These are phyloP conservation scores for Apamea sordens DNA, from an alignment of 2,888 invertebrate genomes.

Conservation along the genomic window DNA sequence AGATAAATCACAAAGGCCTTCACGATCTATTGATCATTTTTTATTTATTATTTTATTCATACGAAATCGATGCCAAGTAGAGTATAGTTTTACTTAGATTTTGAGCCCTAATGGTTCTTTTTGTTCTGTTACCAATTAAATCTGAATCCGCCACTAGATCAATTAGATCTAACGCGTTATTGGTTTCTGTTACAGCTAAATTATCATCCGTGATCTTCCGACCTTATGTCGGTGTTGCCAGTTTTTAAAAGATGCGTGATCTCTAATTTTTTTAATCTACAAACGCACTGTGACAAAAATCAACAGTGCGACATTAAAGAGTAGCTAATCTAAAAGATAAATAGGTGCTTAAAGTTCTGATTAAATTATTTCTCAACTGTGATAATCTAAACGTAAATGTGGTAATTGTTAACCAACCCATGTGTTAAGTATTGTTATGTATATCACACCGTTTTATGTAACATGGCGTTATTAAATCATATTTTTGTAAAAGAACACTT, in stretches of 20 bases:
- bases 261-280: slow-evolving; percentile 12
- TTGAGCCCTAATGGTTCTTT: background rate
- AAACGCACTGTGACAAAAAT: slow-evolving; percentile 36
- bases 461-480: slow-evolving; percentile 69
- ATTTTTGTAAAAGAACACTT: slow-evolving; percentile 66
- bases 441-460: slow-evolving; percentile 46
- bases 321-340: slow-evolving; percentile 29
- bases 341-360: slow-evolving; percentile 50
- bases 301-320: slow-evolving; percentile 24
- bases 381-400: slow-evolving; percentile 60
- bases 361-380: slow-evolving; percentile 59
- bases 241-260: background rate
- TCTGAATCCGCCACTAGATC: slow-evolving; percentile 48
- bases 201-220: slow-evolving; percentile 11
- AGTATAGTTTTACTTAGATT: background rate
- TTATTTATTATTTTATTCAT: background rate
- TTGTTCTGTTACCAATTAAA: background rate
- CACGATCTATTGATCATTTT: slow-evolving; percentile 8
- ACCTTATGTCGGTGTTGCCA: slow-evolving; percentile 10
- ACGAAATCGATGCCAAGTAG: slow-evolving; percentile 23
- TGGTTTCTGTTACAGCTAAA: slow-evolving; percentile 48
- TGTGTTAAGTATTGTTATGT: slow-evolving; percentile 49
- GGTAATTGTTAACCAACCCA: slow-evolving; percentile 44
- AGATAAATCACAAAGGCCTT: slow-evolving; percentile 1
- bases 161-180: slow-evolving; percentile 4